Percentiles rank a stretch among this genome's conserved stretches.
phyloP scores from a whole-genome alignment of 2,797 vertebrate genomes.

The Huso huso region DNA sequence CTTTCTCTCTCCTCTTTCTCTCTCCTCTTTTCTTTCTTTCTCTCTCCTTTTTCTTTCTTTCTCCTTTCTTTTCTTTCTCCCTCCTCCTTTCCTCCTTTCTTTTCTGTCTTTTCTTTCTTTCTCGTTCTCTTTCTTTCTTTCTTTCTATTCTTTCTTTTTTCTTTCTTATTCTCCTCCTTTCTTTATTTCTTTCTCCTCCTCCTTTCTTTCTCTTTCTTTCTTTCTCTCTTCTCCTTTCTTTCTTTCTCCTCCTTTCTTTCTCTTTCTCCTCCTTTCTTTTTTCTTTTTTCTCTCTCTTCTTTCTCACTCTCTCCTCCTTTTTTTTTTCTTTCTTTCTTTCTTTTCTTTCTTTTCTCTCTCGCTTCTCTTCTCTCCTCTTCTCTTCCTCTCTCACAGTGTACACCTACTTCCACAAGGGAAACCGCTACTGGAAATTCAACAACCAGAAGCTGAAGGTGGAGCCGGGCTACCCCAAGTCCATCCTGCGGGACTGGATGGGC shows the following conservation, averaged over 20 bases:
- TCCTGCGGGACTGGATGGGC: slow-evolving; percentile 81
- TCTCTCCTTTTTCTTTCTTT: neutral
- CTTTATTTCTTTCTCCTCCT: neutral
- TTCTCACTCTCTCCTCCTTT: neutral
- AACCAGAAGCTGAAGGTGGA: slow-evolving; percentile 85
- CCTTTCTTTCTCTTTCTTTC: neutral
- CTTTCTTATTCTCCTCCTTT: neutral
- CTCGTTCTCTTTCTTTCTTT: too few relatives aligned
- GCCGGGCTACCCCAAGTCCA: slow-evolving; percentile 79
- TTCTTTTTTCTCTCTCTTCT: neutral
- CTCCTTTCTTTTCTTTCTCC: too few relatives aligned
- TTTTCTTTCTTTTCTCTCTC: neutral
- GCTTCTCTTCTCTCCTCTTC: neutral
- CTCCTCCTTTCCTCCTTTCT: too few relatives aligned
- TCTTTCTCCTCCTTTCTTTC: neutral
- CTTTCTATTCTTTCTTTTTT: neutral
- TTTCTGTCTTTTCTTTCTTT: too few relatives aligned
- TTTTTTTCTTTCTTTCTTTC: neutral
- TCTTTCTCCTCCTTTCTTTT: neutral
- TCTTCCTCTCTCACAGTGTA: slow-evolving; percentile 52
- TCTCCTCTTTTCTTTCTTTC: slow-evolving; percentile 10
- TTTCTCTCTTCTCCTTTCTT: neutral
- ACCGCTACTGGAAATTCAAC: slow-evolving; percentile 89
- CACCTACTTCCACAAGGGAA: slow-evolving; percentile 89
- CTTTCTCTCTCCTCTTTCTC: neutral